A percentile compares a stretch with the other conserved stretches of the same genome.
Evolutionary conservation across 2,888 invertebrate genomes (phyloP).

Genomic region (Gryllus longicercus): DNA sequence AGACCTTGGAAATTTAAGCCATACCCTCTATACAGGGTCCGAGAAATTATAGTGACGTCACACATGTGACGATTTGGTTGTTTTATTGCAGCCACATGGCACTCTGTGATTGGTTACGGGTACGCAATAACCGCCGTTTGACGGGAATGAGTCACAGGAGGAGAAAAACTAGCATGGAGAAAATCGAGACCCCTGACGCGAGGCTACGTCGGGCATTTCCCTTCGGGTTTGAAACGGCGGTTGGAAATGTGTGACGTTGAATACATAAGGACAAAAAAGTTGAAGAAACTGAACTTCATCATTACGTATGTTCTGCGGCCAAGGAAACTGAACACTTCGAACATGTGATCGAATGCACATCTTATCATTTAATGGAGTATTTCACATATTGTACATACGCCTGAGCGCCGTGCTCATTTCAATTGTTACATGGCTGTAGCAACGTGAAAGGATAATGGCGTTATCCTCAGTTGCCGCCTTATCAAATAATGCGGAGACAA

Average conservation of each 20-base stretch:
- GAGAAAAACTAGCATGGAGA: constrained; percentile 60
- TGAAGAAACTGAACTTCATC: background rate
- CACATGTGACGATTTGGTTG: constrained; percentile 47
- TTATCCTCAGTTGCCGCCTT: constrained; percentile 45
- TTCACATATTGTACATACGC: constrained; percentile 24
- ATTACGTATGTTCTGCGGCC: background rate
- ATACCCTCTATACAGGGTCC: constrained; percentile 46
- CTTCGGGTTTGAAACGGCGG: constrained; percentile 41
- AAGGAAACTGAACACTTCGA: background rate
- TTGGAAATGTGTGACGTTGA: constrained; percentile 36
- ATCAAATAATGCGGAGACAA: constrained; percentile 39
- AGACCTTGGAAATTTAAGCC: constrained; percentile 49
- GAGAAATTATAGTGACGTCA: constrained; percentile 45
- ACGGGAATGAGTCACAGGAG: constrained; percentile 60
- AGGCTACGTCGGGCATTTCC: constrained; percentile 49
- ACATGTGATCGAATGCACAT: background rate
- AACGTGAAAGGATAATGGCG: constrained; percentile 45
- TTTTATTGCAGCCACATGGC: constrained; percentile 44
- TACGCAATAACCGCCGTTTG: constrained; percentile 59
- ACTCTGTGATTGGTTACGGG: constrained; percentile 47
- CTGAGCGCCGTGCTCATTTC: constrained; percentile 30
- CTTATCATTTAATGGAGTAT: background rate
- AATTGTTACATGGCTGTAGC: constrained; percentile 39
- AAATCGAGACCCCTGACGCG: constrained; percentile 56
- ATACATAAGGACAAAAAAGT: constrained; percentile 19